Evolutionary conservation across 1,140 invertebrate species (phyloP).

Genomic region (Coelopa frigida): DNA sequence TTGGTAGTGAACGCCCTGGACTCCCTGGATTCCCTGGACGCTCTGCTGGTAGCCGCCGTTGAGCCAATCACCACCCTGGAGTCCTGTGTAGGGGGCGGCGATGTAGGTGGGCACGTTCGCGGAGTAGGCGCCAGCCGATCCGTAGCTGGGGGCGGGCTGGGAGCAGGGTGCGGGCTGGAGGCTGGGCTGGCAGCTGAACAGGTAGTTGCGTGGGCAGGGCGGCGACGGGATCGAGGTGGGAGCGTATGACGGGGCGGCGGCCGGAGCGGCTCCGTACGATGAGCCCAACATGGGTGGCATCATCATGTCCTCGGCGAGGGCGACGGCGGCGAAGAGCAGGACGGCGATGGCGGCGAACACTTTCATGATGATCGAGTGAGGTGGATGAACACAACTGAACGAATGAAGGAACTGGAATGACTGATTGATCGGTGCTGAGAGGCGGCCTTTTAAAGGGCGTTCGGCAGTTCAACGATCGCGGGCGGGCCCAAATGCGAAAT

Average conservation of each 20-base stretch:
- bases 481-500: no score
- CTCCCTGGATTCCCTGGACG: no score
- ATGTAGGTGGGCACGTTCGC: slow-evolving; percentile 22
- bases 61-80: no score
- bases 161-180: slow-evolving; percentile 3
- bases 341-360: background rate
- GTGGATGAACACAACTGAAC: no score
- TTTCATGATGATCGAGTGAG: slow-evolving; percentile 7
- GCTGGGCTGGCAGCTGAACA: slow-evolving; percentile 2
- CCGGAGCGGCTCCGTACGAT: background rate
- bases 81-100: slow-evolving; percentile 5
- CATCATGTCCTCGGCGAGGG: background rate
- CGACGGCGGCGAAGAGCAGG: background rate
- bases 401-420: no score
- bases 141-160: background rate
- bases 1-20: no score
- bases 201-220: slow-evolving; percentile 3
- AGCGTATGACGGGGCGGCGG: background rate
- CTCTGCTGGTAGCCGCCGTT: no score
- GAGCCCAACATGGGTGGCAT: no score
- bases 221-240: background rate
- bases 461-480: no score
- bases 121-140: slow-evolving; percentile 28
- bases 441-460: no score
- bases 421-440: no score